These are phyloP conservation scores for Willisornis vidua DNA, from an alignment of 2,113 vertebrate species.

Conservation along the genomic window DNA sequence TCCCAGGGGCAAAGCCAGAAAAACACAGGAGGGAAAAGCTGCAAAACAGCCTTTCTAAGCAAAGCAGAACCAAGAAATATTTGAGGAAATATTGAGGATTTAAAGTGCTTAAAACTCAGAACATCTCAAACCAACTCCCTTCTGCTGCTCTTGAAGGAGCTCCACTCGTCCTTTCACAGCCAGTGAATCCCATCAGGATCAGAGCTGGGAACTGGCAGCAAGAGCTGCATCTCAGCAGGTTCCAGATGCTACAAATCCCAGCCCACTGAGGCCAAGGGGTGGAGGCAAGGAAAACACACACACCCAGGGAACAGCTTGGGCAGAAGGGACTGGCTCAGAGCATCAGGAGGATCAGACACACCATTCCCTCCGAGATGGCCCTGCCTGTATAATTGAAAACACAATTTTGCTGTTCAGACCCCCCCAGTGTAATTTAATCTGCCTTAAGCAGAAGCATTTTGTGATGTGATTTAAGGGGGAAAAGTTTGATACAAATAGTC, in stretches of 20 bases:
- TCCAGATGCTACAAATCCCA: neutral
- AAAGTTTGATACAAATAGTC: constrained; percentile 20
- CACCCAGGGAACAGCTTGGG: neutral
- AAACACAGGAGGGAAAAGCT: fast-evolving
- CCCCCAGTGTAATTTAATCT: constrained; percentile 40
- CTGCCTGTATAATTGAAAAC: constrained; percentile 35
- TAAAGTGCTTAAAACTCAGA: neutral
- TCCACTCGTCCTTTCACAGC: neutral
- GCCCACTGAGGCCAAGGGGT: neutral
- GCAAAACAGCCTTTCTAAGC: neutral
- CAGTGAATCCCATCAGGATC: neutral
- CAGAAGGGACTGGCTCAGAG: neutral
- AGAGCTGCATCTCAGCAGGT: neutral
- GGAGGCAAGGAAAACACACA: neutral
- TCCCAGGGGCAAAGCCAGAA: neutral
- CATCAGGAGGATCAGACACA: neutral
- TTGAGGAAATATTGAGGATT: neutral
- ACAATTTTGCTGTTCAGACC: constrained; percentile 33
- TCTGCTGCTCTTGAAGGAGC: neutral
- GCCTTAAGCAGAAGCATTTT: constrained; percentile 26
- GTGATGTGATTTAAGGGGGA: constrained; percentile 31
- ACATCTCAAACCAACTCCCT: neutral
- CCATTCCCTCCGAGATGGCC: neutral
- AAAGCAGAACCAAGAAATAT: neutral
- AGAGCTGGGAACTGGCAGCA: neutral